A percentile compares a stretch with the other conserved stretches of the same genome.
These are phyloP conservation scores for Drosophila pectinifera DNA, from an alignment of 1,140 invertebrate genomes.

Conservation along the genomic window DNA sequence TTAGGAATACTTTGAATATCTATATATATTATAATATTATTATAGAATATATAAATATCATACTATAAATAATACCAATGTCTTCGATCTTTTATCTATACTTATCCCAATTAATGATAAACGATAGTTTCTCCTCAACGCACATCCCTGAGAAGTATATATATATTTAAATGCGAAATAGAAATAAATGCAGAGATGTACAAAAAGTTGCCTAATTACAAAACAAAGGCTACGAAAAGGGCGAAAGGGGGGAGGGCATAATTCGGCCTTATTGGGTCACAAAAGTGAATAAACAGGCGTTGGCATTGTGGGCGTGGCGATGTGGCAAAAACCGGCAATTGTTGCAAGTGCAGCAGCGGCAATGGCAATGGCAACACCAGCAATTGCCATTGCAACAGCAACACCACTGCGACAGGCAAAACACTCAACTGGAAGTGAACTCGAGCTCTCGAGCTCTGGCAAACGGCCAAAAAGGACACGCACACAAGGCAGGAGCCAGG, in stretches of 20 bases:
- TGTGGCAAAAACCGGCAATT: constrained; percentile 61
- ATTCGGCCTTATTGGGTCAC: constrained; percentile 47
- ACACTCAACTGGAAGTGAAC: constrained; percentile 73
- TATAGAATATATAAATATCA: too few relatives aligned
- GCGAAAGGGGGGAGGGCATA: constrained; percentile 8
- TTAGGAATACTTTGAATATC: too few relatives aligned
- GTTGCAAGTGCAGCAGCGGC: constrained; percentile 56
- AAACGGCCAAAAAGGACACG: constrained; percentile 61
- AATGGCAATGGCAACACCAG: constrained; percentile 16
- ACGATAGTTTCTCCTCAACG: not conserved
- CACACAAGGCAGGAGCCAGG: constrained; percentile 10
- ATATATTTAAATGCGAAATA: not conserved
- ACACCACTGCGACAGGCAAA: constrained; percentile 54
- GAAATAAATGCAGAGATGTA: not conserved
- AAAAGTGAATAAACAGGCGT: constrained; percentile 53
- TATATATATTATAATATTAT: too few relatives aligned
- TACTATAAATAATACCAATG: too few relatives aligned
- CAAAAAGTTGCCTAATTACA: constrained; percentile 53
- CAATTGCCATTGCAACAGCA: constrained; percentile 16
- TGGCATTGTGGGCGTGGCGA: constrained; percentile 33
- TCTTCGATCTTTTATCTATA: not conserved
- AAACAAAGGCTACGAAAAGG: constrained; percentile 29
- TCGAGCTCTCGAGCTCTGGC: constrained; percentile 54
- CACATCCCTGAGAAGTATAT: constrained; percentile 1
- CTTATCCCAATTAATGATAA: not conserved